phyloP scores from a whole-genome alignment of 2,113 vertebrate genomes.

The Scomber colias region DNA sequence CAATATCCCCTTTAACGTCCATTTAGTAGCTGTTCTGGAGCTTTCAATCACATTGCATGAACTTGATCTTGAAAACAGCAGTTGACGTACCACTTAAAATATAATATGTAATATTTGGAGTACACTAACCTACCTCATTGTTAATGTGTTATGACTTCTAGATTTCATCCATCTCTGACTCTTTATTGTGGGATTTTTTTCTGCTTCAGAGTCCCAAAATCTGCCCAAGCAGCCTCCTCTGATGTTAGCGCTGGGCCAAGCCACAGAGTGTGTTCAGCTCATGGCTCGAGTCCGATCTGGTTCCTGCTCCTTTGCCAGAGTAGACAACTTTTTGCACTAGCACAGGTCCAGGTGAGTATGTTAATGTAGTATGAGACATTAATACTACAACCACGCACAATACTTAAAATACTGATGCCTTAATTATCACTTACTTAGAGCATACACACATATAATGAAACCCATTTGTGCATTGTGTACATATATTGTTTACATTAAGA shows the following conservation, averaged over 20 bases:
- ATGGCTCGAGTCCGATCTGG: conserved; percentile 96
- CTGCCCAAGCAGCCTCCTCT: conserved; percentile 98
- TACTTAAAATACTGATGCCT: too few species aligned
- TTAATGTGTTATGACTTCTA: not conserved
- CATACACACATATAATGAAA: not conserved
- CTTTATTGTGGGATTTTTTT: not conserved
- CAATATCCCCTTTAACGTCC: too few species aligned
- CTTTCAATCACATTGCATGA: too few species aligned
- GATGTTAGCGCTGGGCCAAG: conserved; percentile 97
- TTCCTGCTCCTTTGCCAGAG: conserved; percentile 98
- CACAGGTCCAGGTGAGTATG: conserved; percentile 79
- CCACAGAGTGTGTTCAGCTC: conserved; percentile 97
- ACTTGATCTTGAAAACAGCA: too few species aligned
- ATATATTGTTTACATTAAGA: not conserved
- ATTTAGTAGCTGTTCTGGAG: too few species aligned
- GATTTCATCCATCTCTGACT: not conserved
- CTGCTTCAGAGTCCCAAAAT: conserved; percentile 94
- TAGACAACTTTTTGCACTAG: conserved; percentile 99
- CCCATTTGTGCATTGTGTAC: not conserved
- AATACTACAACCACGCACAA: not conserved
- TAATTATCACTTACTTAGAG: not conserved
- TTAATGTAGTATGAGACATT: not conserved
- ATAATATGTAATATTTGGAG: too few species aligned
- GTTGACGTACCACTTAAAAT: too few species aligned
- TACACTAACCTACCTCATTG: not conserved